Evolutionary conservation across 2,113 vertebrate genomes (phyloP).

Genomic region (Axis porcinus): DNA sequence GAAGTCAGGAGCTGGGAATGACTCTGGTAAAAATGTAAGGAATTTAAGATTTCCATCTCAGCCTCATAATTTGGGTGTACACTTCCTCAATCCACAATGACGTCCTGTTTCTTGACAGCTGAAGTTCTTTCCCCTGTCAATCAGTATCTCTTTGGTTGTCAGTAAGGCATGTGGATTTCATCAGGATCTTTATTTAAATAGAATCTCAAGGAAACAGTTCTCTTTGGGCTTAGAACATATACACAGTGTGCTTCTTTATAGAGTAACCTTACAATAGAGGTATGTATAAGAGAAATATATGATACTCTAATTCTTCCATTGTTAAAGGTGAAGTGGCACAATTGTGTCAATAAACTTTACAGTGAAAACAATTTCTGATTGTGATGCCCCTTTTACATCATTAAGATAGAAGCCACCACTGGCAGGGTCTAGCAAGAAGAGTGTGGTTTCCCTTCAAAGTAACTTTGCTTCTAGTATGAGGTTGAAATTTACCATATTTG

Average conservation of each 20-base stretch:
- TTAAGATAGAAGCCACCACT: not conserved
- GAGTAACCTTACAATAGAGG: not conserved
- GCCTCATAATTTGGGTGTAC: conserved; percentile 25
- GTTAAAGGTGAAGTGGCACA: not conserved
- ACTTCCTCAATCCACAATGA: conserved; percentile 40
- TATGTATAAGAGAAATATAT: not conserved
- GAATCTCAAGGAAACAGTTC: conserved; percentile 36
- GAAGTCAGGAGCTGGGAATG: conserved; percentile 23
- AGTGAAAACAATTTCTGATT: not conserved
- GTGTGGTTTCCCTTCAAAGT: not conserved
- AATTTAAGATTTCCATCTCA: conserved; percentile 48
- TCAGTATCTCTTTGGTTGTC: conserved; percentile 47
- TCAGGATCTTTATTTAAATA: conserved; percentile 53
- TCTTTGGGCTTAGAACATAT: conserved; percentile 37
- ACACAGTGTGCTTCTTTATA: not conserved
- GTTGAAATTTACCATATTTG: not conserved
- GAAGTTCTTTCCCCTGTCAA: conserved; percentile 49
- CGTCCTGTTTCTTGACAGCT: conserved; percentile 43
- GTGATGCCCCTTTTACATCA: not conserved
- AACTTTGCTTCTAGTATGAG: not conserved
- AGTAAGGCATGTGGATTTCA: conserved; percentile 65
- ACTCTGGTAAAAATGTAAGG: conserved; percentile 27
- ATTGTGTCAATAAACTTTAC: not conserved
- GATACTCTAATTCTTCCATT: not conserved
- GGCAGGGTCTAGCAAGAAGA: not conserved